Evolutionary conservation across 1,140 invertebrate species (phyloP), one percentile per base, ranked within the genome.

Genomic region (Tetranychus cinnabarinus): DNA sequence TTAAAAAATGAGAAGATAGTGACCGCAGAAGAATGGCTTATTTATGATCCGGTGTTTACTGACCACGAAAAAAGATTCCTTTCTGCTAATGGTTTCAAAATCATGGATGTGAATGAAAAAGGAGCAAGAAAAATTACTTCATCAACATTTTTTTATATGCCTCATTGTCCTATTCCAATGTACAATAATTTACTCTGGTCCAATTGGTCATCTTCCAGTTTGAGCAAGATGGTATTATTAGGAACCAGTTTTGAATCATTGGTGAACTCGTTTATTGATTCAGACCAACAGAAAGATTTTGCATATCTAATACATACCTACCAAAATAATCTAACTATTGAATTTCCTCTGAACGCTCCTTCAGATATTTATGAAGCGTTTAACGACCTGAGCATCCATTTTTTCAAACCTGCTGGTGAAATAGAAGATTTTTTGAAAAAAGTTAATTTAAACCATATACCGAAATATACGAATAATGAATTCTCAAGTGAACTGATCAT

Each of bases 121-220:
- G 50, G 50, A 31, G n/a, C 31, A 2, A 52, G n/a, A 52, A n/a
- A 13, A 52, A n/a, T 52, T 52, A 33, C n/a, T 8, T 8, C n/a
- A 31, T 8, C 7, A 52, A 52, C 50, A 2, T n/a, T 52, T 31
- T 54, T 58, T 55, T 33, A 61, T 66, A 46, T 65, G 71, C 2
- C 65, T 62, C 1, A 68, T 71, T 5, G 66, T 71, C 23, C 79
- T 79, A 68, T 56, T 74, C 1, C 71, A 79, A 82, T 81, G 5
- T 37, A 7, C 8, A 35, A 59, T 31, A 81, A 81, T 1, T 79
- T 81, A 1, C 74, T 79, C 62, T 82, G 82, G 2, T 82, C 42
- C 15, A 48, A 48, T 48, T 31, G 33, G 57, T 60, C 47, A 36
- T 34, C 45, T 50, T 42, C 23, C 23, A 56, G 23, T 39, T 59